These are phyloP conservation scores for Epirrhoe alternata DNA, from an alignment of 2,888 invertebrate species.

Conservation along the genomic window DNA sequence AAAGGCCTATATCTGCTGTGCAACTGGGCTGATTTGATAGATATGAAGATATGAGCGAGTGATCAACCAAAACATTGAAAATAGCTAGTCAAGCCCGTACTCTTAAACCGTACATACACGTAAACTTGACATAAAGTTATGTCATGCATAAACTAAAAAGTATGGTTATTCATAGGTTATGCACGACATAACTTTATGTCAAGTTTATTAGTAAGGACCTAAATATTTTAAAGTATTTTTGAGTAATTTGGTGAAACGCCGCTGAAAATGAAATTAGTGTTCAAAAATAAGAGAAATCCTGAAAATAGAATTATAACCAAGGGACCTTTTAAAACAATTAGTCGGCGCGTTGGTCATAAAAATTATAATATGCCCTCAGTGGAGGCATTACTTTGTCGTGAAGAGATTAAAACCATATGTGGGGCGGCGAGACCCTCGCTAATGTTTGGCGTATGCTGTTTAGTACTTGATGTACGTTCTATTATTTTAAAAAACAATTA, in stretches of 20 bases:
- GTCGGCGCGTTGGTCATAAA: slow-evolving; percentile 46
- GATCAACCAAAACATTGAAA: no score
- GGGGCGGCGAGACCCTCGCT: slow-evolving; percentile 48
- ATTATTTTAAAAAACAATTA: slow-evolving; percentile 21
- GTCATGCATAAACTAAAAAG: no score
- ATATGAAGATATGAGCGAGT: no score
- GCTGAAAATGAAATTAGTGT: slow-evolving; percentile 28
- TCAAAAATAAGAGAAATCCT: slow-evolving; percentile 26
- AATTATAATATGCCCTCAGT: slow-evolving; percentile 49
- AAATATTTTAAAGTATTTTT: slow-evolving; percentile 1
- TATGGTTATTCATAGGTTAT: no score
- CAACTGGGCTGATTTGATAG: no score
- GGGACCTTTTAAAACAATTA: slow-evolving; percentile 49
- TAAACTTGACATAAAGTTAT: no score
- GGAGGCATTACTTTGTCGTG: slow-evolving; percentile 50
- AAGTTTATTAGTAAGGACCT: no score
- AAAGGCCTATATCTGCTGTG: no score
- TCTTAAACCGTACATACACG: no score
- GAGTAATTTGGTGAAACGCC: slow-evolving; percentile 10
- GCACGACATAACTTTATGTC: no score
- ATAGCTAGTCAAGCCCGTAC: not conserved
- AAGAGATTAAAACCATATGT: slow-evolving; percentile 54
- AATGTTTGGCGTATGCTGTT: slow-evolving; percentile 52
- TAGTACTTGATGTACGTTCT: slow-evolving; percentile 28
- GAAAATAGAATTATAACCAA: slow-evolving; percentile 36